phyloP scores from a whole-genome alignment of 2,888 invertebrate genomes.

The Drosophila ezoana region DNA sequence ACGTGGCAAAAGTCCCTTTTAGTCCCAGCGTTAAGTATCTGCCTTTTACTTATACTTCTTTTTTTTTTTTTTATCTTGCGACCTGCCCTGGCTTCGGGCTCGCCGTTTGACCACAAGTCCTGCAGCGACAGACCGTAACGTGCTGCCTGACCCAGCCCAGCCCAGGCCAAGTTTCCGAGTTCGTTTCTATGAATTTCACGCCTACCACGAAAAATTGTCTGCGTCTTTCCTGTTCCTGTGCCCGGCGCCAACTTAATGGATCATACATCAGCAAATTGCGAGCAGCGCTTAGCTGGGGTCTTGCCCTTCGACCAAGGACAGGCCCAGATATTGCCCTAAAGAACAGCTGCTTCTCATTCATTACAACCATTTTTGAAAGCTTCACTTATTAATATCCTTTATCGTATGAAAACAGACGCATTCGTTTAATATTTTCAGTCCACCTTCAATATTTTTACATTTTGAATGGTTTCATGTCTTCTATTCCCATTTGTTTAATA shows the following conservation, averaged over 20 bases:
- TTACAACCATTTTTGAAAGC: constrained; percentile 12
- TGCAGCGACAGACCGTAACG: constrained; percentile 12
- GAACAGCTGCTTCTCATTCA: constrained; percentile 39
- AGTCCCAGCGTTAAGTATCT: constrained; percentile 17
- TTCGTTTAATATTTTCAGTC: too few species aligned
- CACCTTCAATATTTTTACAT: too few species aligned
- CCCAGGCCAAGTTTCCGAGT: constrained; percentile 42
- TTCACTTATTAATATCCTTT: not conserved
- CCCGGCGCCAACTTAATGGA: constrained; percentile 73
- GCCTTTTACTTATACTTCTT: not conserved
- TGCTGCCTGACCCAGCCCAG: not conserved
- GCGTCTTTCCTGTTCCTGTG: constrained; percentile 15
- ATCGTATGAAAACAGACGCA: too few species aligned
- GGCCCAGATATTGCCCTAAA: too few species aligned
- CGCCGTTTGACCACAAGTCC: constrained; percentile 40
- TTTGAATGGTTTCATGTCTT: too few species aligned
- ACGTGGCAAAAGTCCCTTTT: constrained; percentile 65
- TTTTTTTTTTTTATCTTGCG: too few species aligned
- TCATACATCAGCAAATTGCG: constrained; percentile 43
- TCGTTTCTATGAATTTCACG: constrained; percentile 78
- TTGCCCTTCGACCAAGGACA: constrained; percentile 17
- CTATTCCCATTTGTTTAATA: too few species aligned
- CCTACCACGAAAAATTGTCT: constrained; percentile 54
- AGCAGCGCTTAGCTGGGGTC: constrained; percentile 3
- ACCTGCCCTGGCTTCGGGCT: constrained; percentile 5